Base-by-base conservation (phyloP, 2,888 invertebrate genomes). In the Dorcus hopei region DNA sequence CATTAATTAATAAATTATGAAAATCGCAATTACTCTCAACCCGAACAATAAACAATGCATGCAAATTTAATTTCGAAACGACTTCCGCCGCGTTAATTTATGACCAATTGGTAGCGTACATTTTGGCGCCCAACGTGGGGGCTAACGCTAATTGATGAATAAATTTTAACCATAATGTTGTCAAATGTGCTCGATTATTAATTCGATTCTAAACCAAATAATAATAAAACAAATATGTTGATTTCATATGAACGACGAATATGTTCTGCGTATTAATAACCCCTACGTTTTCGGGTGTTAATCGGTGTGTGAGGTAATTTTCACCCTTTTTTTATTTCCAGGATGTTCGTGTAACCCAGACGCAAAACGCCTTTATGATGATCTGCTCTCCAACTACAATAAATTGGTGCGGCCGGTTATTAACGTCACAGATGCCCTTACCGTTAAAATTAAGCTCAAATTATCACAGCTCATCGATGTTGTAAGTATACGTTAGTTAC, bases 381-480 rank as follows among this genome's bases (percentile, higher is more conserved):
- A 93, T 80, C 85, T 93, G 66, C 83, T 93, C 69, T 88, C 89
- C 74, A 91, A 91, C 79, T 93, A 93, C 82, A 93, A 93, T 82
- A 93, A 92, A 81, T 83, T 93, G 77, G 91, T 93, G 68, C 85
- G 92, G 65, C 92, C 93, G 53, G 92, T 93, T 68, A 88, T 90
- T 74, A 93, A 93, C 80, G 91, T 90, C 71, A 87, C 89, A 62
- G 91, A 92, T 79, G 90, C 91, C 57, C 85, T 93, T 71, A 89
- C 89, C 54, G 93, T 93, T 77, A 88, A 87, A 79, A 90, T 93
- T 79, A 93, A 93, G 80, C 86, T 93, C 75, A 90, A 92, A 79
- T 82, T 93, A 65, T 93, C 93, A 51, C 93, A 93, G 80, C 87
- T 93, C 79, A 93, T 93, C 78, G 93, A 93, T 82, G 91, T 93